A percentile compares a stretch with the other conserved stretches of the same genome.
phyloP scores from a whole-genome alignment of 2,797 vertebrate genomes.

The Myripristis jacobus region DNA sequence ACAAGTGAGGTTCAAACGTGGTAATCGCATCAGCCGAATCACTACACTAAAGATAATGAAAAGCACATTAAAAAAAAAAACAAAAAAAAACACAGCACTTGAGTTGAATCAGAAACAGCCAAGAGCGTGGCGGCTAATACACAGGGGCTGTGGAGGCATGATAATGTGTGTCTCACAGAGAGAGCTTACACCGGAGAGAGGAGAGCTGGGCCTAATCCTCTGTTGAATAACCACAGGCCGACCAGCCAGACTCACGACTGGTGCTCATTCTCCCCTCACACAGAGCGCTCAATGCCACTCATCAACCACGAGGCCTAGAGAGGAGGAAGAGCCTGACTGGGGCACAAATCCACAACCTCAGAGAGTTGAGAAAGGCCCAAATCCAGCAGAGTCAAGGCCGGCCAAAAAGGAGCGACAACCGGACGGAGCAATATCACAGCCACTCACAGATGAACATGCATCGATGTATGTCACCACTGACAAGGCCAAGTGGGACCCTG shows the following conservation, averaged over 20 bases:
- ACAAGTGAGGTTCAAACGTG: slow-evolving; percentile 60
- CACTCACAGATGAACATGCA: slow-evolving; percentile 42
- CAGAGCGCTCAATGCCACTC: slow-evolving; percentile 24
- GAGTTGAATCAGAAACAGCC: slow-evolving; percentile 54
- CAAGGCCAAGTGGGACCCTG: slow-evolving; percentile 43
- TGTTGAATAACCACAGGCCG: slow-evolving; percentile 74
- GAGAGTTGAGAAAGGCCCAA: slow-evolving; percentile 39
- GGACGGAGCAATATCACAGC: slow-evolving; percentile 19
- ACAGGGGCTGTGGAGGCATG: slow-evolving; percentile 54
- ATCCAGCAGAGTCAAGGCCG: slow-evolving; percentile 29
- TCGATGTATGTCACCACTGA: slow-evolving; percentile 6
- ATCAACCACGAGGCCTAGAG: slow-evolving; percentile 46
- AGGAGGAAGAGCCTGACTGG: neutral
- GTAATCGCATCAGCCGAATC: slow-evolving; percentile 66
- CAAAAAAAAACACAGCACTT: slow-evolving; percentile 33
- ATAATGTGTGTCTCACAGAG: slow-evolving; percentile 65
- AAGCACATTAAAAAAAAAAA: slow-evolving; percentile 24
- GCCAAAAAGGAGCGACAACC: slow-evolving; percentile 26
- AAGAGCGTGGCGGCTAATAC: slow-evolving; percentile 46
- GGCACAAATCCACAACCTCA: neutral
- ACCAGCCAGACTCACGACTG: slow-evolving; percentile 55
- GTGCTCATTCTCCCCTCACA: slow-evolving; percentile 32
- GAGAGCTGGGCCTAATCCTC: slow-evolving; percentile 70
- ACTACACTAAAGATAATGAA: slow-evolving; percentile 63
- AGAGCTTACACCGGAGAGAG: slow-evolving; percentile 62